These are phyloP conservation scores for Adelognathus sp. DNA, from an alignment of 2,888 invertebrate species.

Conservation along the genomic window DNA sequence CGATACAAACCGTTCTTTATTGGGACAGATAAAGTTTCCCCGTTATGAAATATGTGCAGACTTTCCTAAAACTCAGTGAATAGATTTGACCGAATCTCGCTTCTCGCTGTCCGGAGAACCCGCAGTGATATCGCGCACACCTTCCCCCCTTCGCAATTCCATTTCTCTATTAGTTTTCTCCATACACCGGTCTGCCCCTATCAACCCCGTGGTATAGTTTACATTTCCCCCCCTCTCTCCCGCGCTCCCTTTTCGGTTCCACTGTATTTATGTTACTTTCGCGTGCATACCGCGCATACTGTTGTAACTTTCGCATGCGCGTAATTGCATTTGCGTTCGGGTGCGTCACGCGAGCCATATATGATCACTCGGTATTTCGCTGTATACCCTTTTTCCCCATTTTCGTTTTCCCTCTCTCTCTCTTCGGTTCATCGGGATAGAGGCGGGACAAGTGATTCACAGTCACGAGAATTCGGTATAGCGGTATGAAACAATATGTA, in stretches of 20 bases:
- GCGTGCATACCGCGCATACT: constrained; percentile 39
- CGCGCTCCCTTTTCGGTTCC: constrained; percentile 35
- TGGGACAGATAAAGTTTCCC: no score
- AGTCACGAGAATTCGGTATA: no score
- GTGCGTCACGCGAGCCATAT: constrained; percentile 60
- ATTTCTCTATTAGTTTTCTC: constrained; percentile 39
- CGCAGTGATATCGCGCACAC: constrained; percentile 5
- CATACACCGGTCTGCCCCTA: not conserved
- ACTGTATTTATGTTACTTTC: constrained; percentile 53
- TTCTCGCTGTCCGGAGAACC: constrained; percentile 24
- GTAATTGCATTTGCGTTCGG: constrained; percentile 63
- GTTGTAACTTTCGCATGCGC: constrained; percentile 55
- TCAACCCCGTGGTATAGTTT: constrained; percentile 15
- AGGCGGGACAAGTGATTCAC: constrained; percentile 8
- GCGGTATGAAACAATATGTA: not conserved
- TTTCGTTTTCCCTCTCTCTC: constrained; percentile 3
- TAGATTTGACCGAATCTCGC: constrained; percentile 30
- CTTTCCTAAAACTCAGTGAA: constrained; percentile 42
- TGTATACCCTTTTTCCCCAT: not conserved
- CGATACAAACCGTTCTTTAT: no score
- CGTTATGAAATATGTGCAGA: constrained; percentile 37
- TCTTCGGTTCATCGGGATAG: no score
- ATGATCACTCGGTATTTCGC: constrained; percentile 20
- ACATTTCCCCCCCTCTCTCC: no score
- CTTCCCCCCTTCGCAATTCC: constrained; percentile 2